These are phyloP conservation scores for Cephus pygmeus DNA, from an alignment of 2,888 invertebrate species.

Conservation along the genomic window DNA sequence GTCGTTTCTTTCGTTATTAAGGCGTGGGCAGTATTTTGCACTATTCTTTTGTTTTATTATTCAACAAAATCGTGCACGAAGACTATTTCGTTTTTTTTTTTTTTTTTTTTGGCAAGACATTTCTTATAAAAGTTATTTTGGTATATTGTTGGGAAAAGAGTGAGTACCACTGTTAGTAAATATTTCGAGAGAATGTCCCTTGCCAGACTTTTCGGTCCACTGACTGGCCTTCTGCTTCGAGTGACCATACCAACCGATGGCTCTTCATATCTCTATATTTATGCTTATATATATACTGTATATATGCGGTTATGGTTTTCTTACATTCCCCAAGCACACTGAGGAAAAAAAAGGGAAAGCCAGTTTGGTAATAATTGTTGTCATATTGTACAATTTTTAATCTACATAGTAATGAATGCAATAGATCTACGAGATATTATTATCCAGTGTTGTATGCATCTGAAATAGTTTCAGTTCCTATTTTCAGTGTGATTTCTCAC, in stretches of 20 bases:
- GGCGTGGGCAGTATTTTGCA: not conserved
- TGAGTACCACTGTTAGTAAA: constrained; percentile 6
- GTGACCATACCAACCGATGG: constrained; percentile 1
- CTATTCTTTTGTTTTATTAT: not conserved
- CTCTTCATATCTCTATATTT: not conserved
- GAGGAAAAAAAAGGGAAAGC: no score
- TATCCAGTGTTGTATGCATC: no score
- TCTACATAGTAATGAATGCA: no score
- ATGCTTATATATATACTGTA: not conserved
- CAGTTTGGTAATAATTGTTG: no score
- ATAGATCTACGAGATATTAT: no score
- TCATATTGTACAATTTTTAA: no score
- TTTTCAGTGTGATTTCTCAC: no score
- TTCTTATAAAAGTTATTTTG: not conserved
- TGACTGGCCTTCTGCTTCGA: constrained; percentile 4
- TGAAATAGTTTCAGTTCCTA: no score
- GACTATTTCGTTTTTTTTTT: no score
- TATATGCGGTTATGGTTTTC: not conserved
- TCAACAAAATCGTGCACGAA: no score
- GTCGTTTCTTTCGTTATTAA: not conserved
- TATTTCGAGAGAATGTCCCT: constrained; percentile 4
- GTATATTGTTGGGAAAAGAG: not conserved
- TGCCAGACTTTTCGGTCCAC: constrained; percentile 7
- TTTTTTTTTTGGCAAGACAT: no score
- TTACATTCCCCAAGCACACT: not conserved